These are phyloP conservation scores for Eupithecia tripunctaria DNA, from an alignment of 2,888 invertebrate genomes.

Conservation along the genomic window DNA sequence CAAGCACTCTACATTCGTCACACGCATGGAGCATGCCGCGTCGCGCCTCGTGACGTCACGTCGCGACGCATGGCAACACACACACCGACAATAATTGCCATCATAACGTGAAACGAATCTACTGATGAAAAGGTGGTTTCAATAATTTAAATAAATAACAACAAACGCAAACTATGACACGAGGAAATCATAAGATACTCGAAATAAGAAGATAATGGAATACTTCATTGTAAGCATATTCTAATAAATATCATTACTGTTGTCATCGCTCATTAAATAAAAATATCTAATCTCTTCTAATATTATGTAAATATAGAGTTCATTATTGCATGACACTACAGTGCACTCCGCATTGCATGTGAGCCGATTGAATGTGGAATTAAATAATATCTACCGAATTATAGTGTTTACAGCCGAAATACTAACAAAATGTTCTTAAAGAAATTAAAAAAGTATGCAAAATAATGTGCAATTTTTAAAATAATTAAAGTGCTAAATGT, in stretches of 20 bases:
- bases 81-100: slow-evolving; percentile 49
- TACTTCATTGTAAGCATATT: slow-evolving; percentile 75
- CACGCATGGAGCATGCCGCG: slow-evolving; percentile 37
- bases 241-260: slow-evolving; percentile 81
- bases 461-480: slow-evolving; percentile 48
- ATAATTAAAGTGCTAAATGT: slow-evolving; percentile 53
- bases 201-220: slow-evolving; percentile 78
- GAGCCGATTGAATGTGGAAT: slow-evolving; percentile 35
- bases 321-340: slow-evolving; percentile 68
- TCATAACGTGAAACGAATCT: slow-evolving; percentile 53
- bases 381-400: slow-evolving; percentile 29
- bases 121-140: slow-evolving; percentile 61
- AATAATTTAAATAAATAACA: slow-evolving; percentile 81
- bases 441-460: slow-evolving; percentile 36
- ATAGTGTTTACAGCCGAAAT: slow-evolving; percentile 29
- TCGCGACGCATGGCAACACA: slow-evolving; percentile 31
- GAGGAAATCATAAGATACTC: slow-evolving; percentile 70
- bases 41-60: slow-evolving; percentile 24
- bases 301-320: slow-evolving; percentile 79
- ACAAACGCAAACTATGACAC: slow-evolving; percentile 81
- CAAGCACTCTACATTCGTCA: slow-evolving; percentile 44
- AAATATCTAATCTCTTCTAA: slow-evolving; percentile 82
- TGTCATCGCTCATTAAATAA: slow-evolving; percentile 82
- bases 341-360: slow-evolving; percentile 57
- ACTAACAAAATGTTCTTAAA: slow-evolving; percentile 22